phyloP scores from a whole-genome alignment of 2,888 invertebrate genomes.

The Drosophila aldrichi region DNA sequence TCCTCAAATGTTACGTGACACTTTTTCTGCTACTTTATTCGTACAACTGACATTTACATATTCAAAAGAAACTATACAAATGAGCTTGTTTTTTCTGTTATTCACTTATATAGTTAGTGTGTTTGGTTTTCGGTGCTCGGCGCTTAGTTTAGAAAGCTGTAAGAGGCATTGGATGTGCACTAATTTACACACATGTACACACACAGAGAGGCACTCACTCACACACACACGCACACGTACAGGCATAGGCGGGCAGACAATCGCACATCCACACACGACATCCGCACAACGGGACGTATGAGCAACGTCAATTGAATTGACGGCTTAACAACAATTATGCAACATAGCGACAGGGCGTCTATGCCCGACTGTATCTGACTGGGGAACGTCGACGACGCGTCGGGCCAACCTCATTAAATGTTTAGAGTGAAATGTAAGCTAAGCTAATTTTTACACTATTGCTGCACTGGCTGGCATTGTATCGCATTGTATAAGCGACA shows the following conservation, averaged over 20 bases:
- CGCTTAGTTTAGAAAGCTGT: slow-evolving; percentile 7
- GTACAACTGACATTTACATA: too few species aligned
- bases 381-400: not conserved
- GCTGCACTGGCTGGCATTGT: slow-evolving; percentile 34
- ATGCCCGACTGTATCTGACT: not conserved
- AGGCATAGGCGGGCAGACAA: not conserved
- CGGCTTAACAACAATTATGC: slow-evolving; percentile 71
- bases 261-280: slow-evolving; percentile 28
- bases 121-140: slow-evolving; percentile 4
- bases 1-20: too few species aligned
- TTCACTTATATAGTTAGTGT: not conserved
- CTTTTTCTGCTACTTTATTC: too few species aligned
- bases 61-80: not conserved
- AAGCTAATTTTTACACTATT: slow-evolving; percentile 49
- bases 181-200: slow-evolving; percentile 30
- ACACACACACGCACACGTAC: not conserved
- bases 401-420: slow-evolving; percentile 50
- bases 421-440: slow-evolving; percentile 56
- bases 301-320: slow-evolving; percentile 74
- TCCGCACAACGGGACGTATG: slow-evolving; percentile 70
- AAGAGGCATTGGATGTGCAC: slow-evolving; percentile 37
- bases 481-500: slow-evolving; percentile 22
- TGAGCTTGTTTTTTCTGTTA: not conserved
- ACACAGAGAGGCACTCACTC: not conserved
- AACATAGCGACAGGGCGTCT: slow-evolving; percentile 48